A percentile compares a stretch with the other conserved stretches of the same genome.
These are phyloP conservation scores for Caenorhabditis doughertyi DNA, from an alignment of 2,888 invertebrate species.

Conservation along the genomic window DNA sequence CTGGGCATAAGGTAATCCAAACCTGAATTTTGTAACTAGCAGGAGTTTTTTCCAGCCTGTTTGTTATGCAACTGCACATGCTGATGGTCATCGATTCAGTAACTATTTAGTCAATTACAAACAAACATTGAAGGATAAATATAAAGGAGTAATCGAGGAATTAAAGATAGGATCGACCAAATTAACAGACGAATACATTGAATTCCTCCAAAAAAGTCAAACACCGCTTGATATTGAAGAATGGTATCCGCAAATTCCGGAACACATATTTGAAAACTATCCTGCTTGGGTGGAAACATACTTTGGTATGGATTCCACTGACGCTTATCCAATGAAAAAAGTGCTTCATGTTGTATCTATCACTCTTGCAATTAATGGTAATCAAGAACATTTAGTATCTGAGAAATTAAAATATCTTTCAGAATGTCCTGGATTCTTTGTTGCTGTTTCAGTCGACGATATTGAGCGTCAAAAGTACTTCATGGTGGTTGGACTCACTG, in stretches of 20 bases:
- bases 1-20: constrained; percentile 31
- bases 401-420: constrained; percentile 13
- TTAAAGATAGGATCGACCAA: constrained; percentile 29
- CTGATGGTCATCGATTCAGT: constrained; percentile 30
- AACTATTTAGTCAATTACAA: constrained; percentile 35
- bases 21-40: background rate
- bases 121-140: constrained; percentile 46
- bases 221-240: constrained; percentile 60
- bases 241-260: constrained; percentile 70
- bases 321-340: constrained; percentile 75
- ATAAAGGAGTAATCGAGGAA: constrained; percentile 26
- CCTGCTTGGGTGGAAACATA: constrained; percentile 76
- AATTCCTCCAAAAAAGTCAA: constrained; percentile 45
- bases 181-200: constrained; percentile 37
- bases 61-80: constrained; percentile 51
- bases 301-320: constrained; percentile 68
- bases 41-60: constrained; percentile 51
- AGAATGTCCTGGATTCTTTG: constrained; percentile 74
- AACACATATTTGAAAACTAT: constrained; percentile 68
- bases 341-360: constrained; percentile 70
- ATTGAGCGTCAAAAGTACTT: constrained; percentile 71
- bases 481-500: constrained; percentile 67
- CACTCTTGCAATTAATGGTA: constrained; percentile 74
- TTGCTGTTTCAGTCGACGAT: constrained; percentile 60
- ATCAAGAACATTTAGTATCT: background rate